Conservation (phyloP, 2,797 vertebrate species). For the Pteronotus mesoamericanus region DNA sequence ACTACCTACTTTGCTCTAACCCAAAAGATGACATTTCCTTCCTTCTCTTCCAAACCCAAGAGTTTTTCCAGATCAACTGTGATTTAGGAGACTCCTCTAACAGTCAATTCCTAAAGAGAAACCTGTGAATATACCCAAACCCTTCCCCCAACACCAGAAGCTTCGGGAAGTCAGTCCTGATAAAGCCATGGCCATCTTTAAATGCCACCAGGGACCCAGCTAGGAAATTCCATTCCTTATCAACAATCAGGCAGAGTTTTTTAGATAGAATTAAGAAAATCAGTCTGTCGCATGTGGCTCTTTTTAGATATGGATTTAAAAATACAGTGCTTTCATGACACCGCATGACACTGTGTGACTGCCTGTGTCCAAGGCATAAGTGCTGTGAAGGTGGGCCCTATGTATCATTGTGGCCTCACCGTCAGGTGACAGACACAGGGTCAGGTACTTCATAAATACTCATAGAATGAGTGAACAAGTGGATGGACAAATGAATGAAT, state of each 20-base stretch:
- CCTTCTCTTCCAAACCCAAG: not conserved
- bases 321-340: not conserved
- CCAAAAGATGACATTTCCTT: not conserved
- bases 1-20: not conserved
- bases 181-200: not conserved
- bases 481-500: not conserved
- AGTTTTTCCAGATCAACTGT: not conserved
- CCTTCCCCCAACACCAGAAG: too few species aligned
- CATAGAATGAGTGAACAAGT: not conserved
- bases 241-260: not conserved
- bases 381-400: not conserved
- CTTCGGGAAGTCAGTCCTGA: not conserved
- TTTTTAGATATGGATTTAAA: not conserved
- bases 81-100: not conserved
- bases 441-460: not conserved
- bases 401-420: accelerated
- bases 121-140: not conserved
- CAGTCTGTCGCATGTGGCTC: not conserved
- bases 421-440: not conserved
- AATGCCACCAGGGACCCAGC: not conserved
- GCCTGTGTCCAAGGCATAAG: too few species aligned
- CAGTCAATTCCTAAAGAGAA: not conserved
- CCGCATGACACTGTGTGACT: too few species aligned
- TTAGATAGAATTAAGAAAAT: not conserved
- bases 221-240: not conserved